Evolutionary conservation across 30 jellyfish, hydroid and myxozoan genomes (phyloP).

Genomic region (Nemopilema nomurai): DNA sequence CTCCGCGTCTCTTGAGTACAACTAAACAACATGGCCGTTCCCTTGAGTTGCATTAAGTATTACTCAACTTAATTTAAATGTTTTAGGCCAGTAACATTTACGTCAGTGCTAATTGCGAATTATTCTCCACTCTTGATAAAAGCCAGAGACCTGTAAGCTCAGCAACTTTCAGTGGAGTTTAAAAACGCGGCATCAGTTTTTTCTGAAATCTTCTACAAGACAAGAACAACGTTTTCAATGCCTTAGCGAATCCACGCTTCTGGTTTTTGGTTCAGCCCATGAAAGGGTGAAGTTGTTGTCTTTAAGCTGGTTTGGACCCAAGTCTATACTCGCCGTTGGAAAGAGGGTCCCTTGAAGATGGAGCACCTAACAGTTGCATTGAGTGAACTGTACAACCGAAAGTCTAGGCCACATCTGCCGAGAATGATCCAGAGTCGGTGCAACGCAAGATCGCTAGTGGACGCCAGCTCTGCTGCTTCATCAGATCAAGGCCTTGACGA

Average conservation of each 20-base stretch:
- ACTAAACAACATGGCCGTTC: not conserved
- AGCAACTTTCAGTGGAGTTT: no score
- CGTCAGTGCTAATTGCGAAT: not conserved
- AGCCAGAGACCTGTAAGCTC: no score
- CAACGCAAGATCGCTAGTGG: not conserved
- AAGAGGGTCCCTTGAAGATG: not conserved
- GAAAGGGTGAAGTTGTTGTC: no score
- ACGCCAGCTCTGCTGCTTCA: not conserved
- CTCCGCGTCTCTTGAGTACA: not conserved
- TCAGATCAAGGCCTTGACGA: conserved; percentile 12
- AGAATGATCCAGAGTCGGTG: conserved; percentile 2
- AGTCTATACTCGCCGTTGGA: no score
- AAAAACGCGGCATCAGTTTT: no score
- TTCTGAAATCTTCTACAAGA: no score
- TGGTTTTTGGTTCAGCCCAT: no score
- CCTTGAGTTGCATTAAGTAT: not conserved
- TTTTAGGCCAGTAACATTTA: not conserved
- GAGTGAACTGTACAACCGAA: not conserved
- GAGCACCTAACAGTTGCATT: conserved; percentile 12
- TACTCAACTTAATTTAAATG: not conserved
- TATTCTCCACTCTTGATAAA: no score
- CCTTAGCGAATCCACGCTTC: no score
- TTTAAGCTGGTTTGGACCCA: no score
- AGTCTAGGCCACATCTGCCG: not conserved
- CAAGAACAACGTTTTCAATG: no score